phyloP scores from a whole-genome alignment of 2,113 vertebrate species.

The Cephalopterus ornatus region DNA sequence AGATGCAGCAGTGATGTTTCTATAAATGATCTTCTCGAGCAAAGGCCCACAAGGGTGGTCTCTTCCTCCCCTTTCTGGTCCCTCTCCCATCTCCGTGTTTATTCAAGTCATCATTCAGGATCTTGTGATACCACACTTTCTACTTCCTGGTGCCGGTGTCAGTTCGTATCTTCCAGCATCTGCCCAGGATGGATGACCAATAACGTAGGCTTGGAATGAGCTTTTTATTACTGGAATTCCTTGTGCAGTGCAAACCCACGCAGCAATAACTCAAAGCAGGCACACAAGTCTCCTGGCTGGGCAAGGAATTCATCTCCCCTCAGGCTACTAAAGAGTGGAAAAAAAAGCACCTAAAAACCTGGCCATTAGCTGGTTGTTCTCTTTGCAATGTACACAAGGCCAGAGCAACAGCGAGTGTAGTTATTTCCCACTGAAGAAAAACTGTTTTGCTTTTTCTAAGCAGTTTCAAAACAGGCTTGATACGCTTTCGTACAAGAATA shows the following conservation, averaged over 20 bases:
- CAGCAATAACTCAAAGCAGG: slow-evolving; percentile 15
- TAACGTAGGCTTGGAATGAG: background rate
- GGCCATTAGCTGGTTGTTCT: background rate
- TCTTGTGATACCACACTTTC: background rate
- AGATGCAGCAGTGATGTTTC: background rate
- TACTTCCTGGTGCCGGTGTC: background rate
- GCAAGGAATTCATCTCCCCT: background rate
- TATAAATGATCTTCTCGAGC: background rate
- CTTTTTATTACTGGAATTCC: slow-evolving; percentile 26
- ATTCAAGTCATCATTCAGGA: background rate
- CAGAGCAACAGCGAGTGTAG: background rate
- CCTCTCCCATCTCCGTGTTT: background rate
- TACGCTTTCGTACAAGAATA: background rate
- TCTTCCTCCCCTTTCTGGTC: background rate
- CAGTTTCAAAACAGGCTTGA: background rate
- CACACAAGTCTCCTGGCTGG: background rate
- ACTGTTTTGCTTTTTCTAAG: background rate
- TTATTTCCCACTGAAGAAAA: background rate
- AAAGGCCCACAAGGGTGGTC: background rate
- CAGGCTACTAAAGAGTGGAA: background rate
- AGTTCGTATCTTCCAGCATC: background rate
- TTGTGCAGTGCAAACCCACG: background rate
- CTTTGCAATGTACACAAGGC: background rate
- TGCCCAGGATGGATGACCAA: background rate
- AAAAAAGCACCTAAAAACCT: background rate